phyloP scores from a whole-genome alignment of 2,888 invertebrate genomes.

The Brachyopa scutellaris region DNA sequence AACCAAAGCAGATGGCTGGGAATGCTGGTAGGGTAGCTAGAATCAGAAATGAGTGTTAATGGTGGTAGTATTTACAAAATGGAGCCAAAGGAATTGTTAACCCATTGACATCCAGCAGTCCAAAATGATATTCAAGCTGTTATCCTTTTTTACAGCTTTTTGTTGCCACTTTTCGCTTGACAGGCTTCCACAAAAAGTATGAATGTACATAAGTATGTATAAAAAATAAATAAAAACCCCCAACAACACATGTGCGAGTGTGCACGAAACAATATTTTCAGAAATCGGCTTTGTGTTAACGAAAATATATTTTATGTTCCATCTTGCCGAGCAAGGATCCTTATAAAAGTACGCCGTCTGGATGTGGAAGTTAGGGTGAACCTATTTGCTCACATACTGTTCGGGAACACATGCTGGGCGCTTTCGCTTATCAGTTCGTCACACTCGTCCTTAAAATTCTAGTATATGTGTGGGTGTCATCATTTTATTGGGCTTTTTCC shows the following conservation, averaged over 20 bases:
- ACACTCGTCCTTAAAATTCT: constrained; percentile 67
- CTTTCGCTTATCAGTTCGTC: constrained; percentile 73
- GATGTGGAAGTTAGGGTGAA: constrained; percentile 44
- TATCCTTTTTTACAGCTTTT: constrained; percentile 71
- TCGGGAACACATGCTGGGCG: constrained; percentile 81
- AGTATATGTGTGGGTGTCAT: constrained; percentile 44
- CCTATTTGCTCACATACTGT: constrained; percentile 75
- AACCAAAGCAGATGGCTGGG: constrained; percentile 64
- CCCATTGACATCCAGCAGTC: constrained; percentile 71
- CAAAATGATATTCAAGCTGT: constrained; percentile 70
- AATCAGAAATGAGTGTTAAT: constrained; percentile 12
- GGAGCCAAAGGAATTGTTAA: constrained; percentile 68
- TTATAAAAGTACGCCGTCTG: constrained; percentile 19
- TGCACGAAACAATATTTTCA: constrained; percentile 79
- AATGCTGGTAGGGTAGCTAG: constrained; percentile 14
- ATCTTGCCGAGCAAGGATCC: constrained; percentile 50
- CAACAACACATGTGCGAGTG: constrained; percentile 66
- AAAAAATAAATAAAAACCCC: constrained; percentile 30
- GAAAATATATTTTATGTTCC: constrained; percentile 40
- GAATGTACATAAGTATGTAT: too few relatives aligned
- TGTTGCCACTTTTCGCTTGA: constrained; percentile 49
- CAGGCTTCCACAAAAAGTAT: constrained; percentile 30
- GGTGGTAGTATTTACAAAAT: constrained; percentile 39
- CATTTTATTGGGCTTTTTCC: constrained; percentile 49
- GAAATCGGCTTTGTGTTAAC: constrained; percentile 79